A percentile compares a stretch with the other conserved stretches of the same genome.
These are phyloP conservation scores for Drosophila novamexicana DNA, from an alignment of 1,140 invertebrate species.

Conservation along the genomic window DNA sequence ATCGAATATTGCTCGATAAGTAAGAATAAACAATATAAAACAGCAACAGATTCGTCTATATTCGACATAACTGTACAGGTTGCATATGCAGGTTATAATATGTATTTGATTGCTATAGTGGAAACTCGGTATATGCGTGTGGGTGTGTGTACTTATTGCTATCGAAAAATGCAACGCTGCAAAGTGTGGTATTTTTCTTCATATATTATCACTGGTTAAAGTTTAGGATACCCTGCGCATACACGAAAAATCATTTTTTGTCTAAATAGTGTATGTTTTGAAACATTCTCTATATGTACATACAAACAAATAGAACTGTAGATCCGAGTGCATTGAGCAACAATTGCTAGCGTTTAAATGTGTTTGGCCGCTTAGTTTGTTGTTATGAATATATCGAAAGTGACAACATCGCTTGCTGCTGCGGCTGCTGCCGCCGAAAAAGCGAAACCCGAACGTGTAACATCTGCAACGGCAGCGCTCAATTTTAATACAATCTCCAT, in stretches of 20 bases:
- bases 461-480: conserved; percentile 58
- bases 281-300: conserved; percentile 63
- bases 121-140: conserved; percentile 37
- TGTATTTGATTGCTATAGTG: not conserved
- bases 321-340: conserved; percentile 45
- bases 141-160: conserved; percentile 55
- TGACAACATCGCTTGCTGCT: conserved; percentile 79
- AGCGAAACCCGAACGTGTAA: conserved; percentile 78
- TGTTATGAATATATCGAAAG: conserved; percentile 83
- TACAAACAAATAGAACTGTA: conserved; percentile 40
- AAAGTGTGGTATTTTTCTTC: conserved; percentile 60
- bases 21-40: not conserved
- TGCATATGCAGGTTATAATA: conserved; percentile 2
- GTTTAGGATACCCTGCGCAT: conserved; percentile 64
- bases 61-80: not conserved
- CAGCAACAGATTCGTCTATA: not conserved
- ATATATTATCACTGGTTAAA: conserved; percentile 59
- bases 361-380: conserved; percentile 58
- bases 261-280: conserved; percentile 68
- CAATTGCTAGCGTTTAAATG: conserved; percentile 45
- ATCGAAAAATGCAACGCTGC: conserved; percentile 61
- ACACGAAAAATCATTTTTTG: conserved; percentile 65
- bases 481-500: conserved; percentile 66
- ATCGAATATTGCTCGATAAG: no score
- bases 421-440: conserved; percentile 77